Conservation (phyloP, 2,888 invertebrate genomes). For the Hemithea aestivaria region DNA sequence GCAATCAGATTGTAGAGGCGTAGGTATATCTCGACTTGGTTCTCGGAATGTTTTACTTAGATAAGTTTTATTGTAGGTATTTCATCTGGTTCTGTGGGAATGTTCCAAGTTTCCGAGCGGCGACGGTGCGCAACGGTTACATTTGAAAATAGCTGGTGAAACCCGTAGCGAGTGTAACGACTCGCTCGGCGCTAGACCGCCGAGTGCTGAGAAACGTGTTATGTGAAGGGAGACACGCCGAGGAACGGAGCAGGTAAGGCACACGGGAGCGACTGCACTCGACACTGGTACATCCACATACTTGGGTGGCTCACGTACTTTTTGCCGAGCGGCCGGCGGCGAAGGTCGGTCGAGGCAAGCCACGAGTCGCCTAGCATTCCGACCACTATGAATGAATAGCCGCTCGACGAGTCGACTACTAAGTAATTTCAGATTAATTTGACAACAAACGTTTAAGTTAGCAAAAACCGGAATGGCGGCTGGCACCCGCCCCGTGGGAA, state of each 20-base stretch:
- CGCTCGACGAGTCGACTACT: slow-evolving; percentile 68
- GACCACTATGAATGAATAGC: slow-evolving; percentile 76
- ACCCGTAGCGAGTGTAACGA: slow-evolving; percentile 6
- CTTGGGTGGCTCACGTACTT: slow-evolving; percentile 52
- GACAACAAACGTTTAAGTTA: slow-evolving; percentile 76
- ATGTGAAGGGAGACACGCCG: slow-evolving; percentile 3
- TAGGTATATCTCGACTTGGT: slow-evolving; percentile 29
- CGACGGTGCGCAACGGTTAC: slow-evolving; percentile 6
- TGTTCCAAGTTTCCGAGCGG: not conserved
- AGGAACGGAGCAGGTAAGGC: slow-evolving; percentile 39
- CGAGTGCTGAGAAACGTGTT: not conserved
- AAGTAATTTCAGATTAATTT: slow-evolving; percentile 74
- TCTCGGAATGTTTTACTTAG: slow-evolving; percentile 28
- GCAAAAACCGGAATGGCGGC: slow-evolving; percentile 69
- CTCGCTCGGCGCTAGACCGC: slow-evolving; percentile 4
- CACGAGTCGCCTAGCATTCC: slow-evolving; percentile 75
- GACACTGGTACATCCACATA: slow-evolving; percentile 55
- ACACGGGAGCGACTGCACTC: slow-evolving; percentile 25
- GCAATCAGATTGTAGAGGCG: slow-evolving; percentile 31
- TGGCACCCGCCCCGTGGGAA: slow-evolving; percentile 74
- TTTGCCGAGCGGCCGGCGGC: slow-evolving; percentile 43
- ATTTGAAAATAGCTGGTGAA: slow-evolving; percentile 8
- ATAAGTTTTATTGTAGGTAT: slow-evolving; percentile 10
- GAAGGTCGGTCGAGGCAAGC: slow-evolving; percentile 70
- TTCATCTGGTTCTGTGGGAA: not conserved